Evolutionary conservation across 1,140 invertebrate genomes (phyloP), one percentile per base, ranked within the genome.

Genomic region (Hesperophylax magnus): DNA sequence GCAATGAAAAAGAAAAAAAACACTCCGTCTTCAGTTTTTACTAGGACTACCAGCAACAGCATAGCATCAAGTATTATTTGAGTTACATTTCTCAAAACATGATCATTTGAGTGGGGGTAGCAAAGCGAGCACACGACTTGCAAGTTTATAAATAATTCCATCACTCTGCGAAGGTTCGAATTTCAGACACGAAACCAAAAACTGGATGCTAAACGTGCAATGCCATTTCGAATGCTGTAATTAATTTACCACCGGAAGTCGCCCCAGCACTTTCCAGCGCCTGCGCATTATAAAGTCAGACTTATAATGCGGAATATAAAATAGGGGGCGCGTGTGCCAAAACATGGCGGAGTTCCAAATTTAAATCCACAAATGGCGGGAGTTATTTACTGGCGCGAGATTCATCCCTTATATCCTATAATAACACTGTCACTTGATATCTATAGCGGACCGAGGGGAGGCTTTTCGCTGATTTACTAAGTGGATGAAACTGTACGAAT

Each of bases 191-290:
- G 17, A 60, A 22, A 9, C 56, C 22, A 15, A 27, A 65, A 65
- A 34, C 61, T 27, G 61, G 15, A 65, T 27, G 27, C 61, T 22
- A 65, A 65, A 65, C 27, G 61, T 65, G 61, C 61, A 65, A 31
- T 65, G 17, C 61, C 61, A 24, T 75, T 75, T 56, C 2, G n/a
- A 58, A 75, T 27, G 20, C 47, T 22, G 52, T 53, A 77, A 78
- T 82, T 78, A 82, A 82, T 82, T 82, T 82, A 82, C 81, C 78
- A 65, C 81, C 67, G 81, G 81, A 82, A 82, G 72, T 58, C 47
- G 58, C 22, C 15, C 72, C 24, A 31, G 53, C 52, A 54, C 53
- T 56, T 72, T 31, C 75, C 24, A 15, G 22, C 34, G 67, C 54
- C 27, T 65, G 47, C 27, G 76, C 58, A 74, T 39, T 39, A 39